Evolutionary conservation across 2,113 vertebrate genomes (phyloP).

Genomic region (Pitta sordida): DNA sequence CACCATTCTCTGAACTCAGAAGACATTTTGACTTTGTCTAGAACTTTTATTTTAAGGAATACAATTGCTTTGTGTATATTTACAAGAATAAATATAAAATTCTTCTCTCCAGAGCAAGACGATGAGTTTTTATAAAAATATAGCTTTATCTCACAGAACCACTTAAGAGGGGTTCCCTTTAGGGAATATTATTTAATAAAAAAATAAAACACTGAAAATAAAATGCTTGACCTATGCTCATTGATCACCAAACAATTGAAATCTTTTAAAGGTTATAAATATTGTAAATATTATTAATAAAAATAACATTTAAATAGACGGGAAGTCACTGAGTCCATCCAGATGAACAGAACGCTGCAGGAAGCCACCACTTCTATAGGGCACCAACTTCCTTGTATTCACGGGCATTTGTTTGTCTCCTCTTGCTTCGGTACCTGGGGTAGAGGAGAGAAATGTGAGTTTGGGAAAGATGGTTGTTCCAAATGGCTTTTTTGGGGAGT

Average conservation of each 20-base stretch:
- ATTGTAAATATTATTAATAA: constrained; percentile 65
- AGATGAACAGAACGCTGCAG: background rate
- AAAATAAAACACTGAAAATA: constrained; percentile 65
- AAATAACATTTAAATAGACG: constrained; percentile 64
- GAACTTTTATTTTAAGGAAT: constrained; percentile 47
- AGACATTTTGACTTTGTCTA: background rate
- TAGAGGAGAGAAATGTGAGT: background rate
- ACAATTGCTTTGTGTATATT: constrained; percentile 36
- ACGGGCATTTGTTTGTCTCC: background rate
- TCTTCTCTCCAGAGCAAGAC: constrained; percentile 46
- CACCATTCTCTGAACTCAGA: background rate
- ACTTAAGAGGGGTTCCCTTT: background rate
- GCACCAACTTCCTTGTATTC: constrained; percentile 54
- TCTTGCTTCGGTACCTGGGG: constrained; percentile 51
- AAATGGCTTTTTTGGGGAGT: background rate
- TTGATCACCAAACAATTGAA: constrained; percentile 44
- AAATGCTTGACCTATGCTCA: constrained; percentile 63
- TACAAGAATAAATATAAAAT: constrained; percentile 66
- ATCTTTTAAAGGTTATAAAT: constrained; percentile 59
- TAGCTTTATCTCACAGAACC: constrained; percentile 30
- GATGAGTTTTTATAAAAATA: constrained; percentile 54
- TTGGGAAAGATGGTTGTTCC: background rate
- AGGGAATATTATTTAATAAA: constrained; percentile 42
- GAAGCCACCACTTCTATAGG: background rate
- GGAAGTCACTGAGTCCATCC: background rate